Percentiles rank a stretch among this genome's conserved stretches.
Conservation (phyloP, 2,113 vertebrate species). For the Eptesicus fuscus region DNA sequence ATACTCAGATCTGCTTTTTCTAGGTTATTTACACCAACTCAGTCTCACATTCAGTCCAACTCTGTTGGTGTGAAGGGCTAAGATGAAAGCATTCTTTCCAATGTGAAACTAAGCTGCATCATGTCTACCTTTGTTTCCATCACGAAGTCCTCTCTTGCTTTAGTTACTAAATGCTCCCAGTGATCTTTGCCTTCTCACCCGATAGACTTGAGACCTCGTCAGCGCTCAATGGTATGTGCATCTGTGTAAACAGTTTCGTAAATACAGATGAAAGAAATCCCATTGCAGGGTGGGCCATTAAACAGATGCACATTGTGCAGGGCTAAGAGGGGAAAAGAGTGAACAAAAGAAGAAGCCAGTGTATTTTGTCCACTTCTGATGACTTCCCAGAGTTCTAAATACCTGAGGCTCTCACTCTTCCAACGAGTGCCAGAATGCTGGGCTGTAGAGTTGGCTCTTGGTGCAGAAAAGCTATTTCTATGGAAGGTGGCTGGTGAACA, state of each 20-base stretch:
- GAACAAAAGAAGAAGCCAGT: background rate
- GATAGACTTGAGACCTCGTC: background rate
- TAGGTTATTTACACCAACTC: background rate
- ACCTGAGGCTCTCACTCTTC: background rate
- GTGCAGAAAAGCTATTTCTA: background rate
- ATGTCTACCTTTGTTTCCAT: background rate
- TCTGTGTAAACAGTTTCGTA: slow-evolving; percentile 68
- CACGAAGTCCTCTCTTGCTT: background rate
- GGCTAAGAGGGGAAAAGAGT: background rate
- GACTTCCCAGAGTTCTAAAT: background rate
- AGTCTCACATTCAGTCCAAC: background rate
- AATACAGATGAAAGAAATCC: slow-evolving; percentile 49
- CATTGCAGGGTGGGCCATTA: slow-evolving; percentile 36
- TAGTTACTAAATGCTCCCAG: background rate
- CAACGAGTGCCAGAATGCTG: background rate
- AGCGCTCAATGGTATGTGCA: background rate
- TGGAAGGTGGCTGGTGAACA: background rate
- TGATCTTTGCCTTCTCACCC: background rate
- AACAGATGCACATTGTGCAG: slow-evolving; percentile 54
- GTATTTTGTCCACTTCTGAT: background rate
- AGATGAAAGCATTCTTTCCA: background rate
- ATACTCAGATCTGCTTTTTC: background rate
- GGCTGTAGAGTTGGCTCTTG: fast-evolving
- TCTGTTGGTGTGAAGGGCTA: background rate
- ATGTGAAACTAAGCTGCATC: background rate